These are phyloP conservation scores for Spodoptera litura DNA, from an alignment of 1,140 invertebrate genomes.

Conservation along the genomic window DNA sequence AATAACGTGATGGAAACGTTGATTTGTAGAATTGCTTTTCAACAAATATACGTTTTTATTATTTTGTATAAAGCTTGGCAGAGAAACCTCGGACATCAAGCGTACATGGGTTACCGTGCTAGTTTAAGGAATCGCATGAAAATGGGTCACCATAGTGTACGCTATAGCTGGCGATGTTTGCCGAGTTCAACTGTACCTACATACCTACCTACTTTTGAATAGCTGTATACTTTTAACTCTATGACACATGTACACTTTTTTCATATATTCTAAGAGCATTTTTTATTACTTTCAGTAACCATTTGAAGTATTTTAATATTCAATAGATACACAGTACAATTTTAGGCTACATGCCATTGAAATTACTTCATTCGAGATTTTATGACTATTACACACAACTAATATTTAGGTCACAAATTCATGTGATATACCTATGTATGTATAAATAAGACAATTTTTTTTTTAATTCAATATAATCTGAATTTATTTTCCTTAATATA, in stretches of 20 bases:
- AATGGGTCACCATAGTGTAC: not conserved
- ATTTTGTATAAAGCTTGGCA: not conserved
- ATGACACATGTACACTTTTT: no score
- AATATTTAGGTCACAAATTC: not conserved
- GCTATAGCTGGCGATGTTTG: not conserved
- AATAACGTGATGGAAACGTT: no score
- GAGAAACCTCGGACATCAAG: not conserved
- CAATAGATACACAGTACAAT: no score
- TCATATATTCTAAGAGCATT: no score
- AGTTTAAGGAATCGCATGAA: not conserved
- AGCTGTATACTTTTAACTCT: no score
- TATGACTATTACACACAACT: not conserved
- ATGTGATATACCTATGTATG: not conserved
- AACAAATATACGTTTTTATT: not conserved
- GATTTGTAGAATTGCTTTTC: no score
- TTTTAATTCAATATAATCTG: not conserved
- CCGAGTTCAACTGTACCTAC: not conserved
- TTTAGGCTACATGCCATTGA: no score
- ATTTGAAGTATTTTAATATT: no score
- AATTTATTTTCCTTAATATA: not conserved
- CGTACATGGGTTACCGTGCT: not conserved
- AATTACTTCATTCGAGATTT: no score
- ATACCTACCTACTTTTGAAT: no score
- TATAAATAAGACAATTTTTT: not conserved
- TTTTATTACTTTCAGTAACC: no score